Evolutionary conservation across 2,888 invertebrate species (phyloP).

Genomic region (Congeria kusceri): DNA sequence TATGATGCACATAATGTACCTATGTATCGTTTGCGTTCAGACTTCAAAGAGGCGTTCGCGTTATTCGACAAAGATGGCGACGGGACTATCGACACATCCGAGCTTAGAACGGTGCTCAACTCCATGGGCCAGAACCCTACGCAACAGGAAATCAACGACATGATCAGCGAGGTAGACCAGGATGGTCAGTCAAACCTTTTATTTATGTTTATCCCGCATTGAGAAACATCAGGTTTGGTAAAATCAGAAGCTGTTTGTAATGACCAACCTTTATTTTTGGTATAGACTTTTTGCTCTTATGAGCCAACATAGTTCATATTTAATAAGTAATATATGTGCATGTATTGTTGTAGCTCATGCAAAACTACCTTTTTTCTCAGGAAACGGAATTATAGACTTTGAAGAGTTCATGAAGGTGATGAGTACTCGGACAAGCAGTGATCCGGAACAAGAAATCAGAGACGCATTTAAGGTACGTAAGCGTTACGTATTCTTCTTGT

Average conservation of each 20-base stretch:
- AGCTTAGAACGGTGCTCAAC: not conserved
- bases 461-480: not conserved
- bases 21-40: not conserved
- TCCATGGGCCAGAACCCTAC: slow-evolving; percentile 7
- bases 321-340: no score
- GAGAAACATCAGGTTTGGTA: no score
- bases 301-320: no score
- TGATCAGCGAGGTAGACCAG: slow-evolving; percentile 8
- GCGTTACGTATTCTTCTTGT: no score
- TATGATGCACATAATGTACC: no score
- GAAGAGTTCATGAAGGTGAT: slow-evolving; percentile 9
- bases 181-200: not conserved
- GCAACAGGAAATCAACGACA: not conserved
- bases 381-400: slow-evolving; percentile 5
- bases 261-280: no score
- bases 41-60: slow-evolving; percentile 6
- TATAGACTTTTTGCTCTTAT: no score
- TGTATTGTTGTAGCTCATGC: no score
- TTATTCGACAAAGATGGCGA: slow-evolving; percentile 1
- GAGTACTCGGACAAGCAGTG: not conserved
- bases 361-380: not conserved
- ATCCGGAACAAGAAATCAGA: not conserved
- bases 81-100: not conserved
- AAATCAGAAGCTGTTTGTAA: no score
- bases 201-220: no score